phyloP scores from a whole-genome alignment of 2,113 vertebrate species.

The Capricornis sumatraensis region DNA sequence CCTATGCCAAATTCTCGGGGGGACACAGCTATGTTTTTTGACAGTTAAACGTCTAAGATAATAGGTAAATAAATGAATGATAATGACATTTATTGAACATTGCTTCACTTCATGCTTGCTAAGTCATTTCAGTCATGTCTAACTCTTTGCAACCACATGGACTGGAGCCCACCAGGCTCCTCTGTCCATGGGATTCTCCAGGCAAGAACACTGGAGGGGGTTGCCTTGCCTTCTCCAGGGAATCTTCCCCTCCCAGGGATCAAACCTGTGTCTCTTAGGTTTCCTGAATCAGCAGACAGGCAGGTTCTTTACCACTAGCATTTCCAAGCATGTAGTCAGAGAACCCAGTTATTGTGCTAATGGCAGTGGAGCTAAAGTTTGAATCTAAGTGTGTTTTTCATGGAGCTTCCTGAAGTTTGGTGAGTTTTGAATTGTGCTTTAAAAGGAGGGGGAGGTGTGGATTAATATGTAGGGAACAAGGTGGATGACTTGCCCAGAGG shows the following conservation, averaged over 20 bases:
- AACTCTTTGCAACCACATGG: not conserved
- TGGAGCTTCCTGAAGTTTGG: not conserved
- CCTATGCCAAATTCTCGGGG: not conserved
- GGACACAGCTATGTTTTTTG: not conserved
- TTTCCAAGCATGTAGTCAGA: not conserved
- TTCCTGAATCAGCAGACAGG: not conserved
- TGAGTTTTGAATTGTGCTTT: not conserved
- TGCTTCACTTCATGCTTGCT: not conserved
- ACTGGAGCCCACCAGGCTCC: not conserved
- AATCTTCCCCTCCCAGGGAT: not conserved
- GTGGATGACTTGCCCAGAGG: not conserved
- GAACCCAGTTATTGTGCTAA: not conserved
- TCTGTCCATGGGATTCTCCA: not conserved
- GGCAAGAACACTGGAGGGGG: not conserved
- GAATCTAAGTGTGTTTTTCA: not conserved
- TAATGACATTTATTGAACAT: not conserved
- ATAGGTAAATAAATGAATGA: not conserved
- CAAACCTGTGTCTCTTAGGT: fast-evolving
- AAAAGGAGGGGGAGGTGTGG: not conserved
- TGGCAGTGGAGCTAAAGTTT: not conserved
- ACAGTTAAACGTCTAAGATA: not conserved
- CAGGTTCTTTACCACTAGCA: not conserved
- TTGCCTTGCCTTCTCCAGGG: not conserved
- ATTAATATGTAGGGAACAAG: not conserved
- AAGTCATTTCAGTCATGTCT: not conserved